phyloP scores from a whole-genome alignment of 2,797 vertebrate species.

The Taenioides sp. region DNA sequence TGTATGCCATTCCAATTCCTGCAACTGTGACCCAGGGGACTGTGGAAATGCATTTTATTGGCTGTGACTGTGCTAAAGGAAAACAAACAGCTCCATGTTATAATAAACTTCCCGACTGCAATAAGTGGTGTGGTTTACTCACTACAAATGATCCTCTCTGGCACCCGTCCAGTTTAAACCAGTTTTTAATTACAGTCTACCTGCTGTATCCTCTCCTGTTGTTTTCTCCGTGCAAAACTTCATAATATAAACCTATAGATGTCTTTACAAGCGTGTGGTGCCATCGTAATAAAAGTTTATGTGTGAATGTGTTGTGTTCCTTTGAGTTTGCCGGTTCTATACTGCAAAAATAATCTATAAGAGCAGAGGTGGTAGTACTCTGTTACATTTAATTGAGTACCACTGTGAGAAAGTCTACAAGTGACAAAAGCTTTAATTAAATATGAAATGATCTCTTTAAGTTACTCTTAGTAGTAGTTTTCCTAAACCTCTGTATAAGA shows the following conservation, averaged over 20 bases:
- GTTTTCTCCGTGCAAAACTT: conserved; percentile 22
- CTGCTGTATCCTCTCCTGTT: conserved; percentile 39
- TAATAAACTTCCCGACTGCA: conserved; percentile 23
- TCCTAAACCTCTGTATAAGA: too few species aligned
- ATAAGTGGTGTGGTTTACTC: conserved; percentile 23
- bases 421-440: too few species aligned
- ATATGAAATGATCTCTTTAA: too few species aligned
- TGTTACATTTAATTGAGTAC: too few species aligned
- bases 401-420: too few species aligned
- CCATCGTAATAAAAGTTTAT: too few species aligned
- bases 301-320: too few species aligned
- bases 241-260: conserved; percentile 18
- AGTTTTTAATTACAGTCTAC: conserved; percentile 65
- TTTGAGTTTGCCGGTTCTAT: too few species aligned
- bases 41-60: conserved; percentile 23
- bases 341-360: too few species aligned
- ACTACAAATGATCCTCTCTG: conserved; percentile 48
- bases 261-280: neutral
- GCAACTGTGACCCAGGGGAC: neutral
- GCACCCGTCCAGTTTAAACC: conserved; percentile 33
- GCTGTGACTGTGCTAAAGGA: conserved; percentile 7
- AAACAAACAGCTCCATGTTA: conserved; percentile 25
- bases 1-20: neutral
- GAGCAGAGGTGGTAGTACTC: too few species aligned
- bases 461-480: too few species aligned